phyloP scores from a whole-genome alignment of 2,888 invertebrate species.

The Andrena flavipes region DNA sequence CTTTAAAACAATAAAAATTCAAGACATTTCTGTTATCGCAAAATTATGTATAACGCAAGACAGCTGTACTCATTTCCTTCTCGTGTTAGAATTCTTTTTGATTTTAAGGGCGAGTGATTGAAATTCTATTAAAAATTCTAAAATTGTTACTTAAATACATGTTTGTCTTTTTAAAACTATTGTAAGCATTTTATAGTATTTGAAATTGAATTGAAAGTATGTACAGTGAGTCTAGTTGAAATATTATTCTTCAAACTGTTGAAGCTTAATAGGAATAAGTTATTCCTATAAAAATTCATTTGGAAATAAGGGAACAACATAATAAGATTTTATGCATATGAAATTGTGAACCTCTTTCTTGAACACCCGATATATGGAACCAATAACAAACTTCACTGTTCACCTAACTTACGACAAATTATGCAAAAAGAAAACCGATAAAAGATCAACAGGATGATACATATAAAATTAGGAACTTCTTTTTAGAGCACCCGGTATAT shows the following conservation, averaged over 20 bases:
- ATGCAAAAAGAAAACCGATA: neutral
- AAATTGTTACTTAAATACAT: too few species aligned
- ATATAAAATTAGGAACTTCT: neutral
- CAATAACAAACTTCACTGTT: neutral
- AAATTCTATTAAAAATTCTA: too few species aligned
- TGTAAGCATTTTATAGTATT: neutral
- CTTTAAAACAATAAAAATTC: too few species aligned
- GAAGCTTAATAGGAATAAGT: neutral
- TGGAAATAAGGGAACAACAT: neutral
- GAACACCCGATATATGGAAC: neutral
- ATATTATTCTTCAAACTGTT: too few species aligned
- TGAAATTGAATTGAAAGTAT: neutral
- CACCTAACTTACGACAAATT: neutral
- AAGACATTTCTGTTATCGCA: too few species aligned
- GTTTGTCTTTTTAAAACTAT: neutral
- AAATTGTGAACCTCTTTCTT: neutral
- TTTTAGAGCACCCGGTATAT: neutral
- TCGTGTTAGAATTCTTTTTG: too few species aligned
- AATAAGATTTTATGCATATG: neutral
- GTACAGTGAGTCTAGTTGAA: too few species aligned
- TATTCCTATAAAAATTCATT: neutral
- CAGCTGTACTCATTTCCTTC: too few species aligned
- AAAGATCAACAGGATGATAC: neutral
- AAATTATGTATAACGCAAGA: too few species aligned
- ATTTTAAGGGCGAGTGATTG: too few species aligned